phyloP scores from a whole-genome alignment of 2,797 vertebrate genomes.

The Leucoraja ocellata region DNA sequence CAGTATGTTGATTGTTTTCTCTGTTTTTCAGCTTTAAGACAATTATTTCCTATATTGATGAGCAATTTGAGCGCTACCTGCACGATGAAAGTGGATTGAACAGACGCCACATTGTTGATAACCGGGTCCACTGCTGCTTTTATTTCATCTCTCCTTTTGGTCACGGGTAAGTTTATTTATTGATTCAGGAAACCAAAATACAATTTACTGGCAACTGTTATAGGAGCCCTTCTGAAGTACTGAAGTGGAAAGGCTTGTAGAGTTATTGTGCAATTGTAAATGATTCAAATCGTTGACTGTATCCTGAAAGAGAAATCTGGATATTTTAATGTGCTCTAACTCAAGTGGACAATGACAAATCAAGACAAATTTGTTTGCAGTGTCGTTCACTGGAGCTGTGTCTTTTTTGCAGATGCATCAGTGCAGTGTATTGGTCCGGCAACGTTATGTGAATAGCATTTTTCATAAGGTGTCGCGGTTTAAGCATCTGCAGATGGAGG shows the following conservation, averaged over 20 bases:
- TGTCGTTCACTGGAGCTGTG: no score
- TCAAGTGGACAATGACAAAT: no score
- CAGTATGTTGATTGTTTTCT: not conserved
- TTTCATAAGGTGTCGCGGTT: no score
- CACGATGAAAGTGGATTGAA: conserved; percentile 96
- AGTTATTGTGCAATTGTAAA: not conserved
- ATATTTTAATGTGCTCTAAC: not conserved
- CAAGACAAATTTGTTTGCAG: no score
- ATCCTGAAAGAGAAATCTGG: not conserved
- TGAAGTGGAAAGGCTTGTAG: not conserved
- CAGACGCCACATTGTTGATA: conserved; percentile 88
- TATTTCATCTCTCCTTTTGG: conserved; percentile 97
- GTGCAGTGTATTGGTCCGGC: no score
- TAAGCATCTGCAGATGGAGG: no score
- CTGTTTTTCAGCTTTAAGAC: conserved; percentile 77
- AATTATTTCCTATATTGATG: conserved; percentile 93
- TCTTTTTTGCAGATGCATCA: no score
- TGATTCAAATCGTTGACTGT: not conserved
- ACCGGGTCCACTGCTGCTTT: conserved; percentile 95
- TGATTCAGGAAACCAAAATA: not conserved
- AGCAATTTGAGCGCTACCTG: conserved; percentile 96
- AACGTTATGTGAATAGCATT: no score
- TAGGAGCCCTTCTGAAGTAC: no score
- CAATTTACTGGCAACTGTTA: not conserved
- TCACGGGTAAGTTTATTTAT: conserved; percentile 71